Percentiles rank a stretch among this genome's conserved stretches.
Conservation (phyloP, 2,888 invertebrate species). For the Malacosoma neustria region DNA sequence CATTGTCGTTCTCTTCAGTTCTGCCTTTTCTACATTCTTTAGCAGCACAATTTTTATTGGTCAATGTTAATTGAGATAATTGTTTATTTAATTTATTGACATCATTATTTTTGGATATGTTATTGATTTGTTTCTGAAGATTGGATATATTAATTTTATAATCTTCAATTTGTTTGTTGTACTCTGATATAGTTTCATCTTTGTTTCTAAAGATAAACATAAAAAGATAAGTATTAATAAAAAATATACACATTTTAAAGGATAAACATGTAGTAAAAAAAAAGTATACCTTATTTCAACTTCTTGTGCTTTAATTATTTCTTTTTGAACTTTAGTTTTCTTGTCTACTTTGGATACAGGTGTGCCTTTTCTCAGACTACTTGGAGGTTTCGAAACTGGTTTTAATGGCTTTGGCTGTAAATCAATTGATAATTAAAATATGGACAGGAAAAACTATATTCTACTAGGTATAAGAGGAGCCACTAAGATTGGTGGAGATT, state of each 20-base stretch:
- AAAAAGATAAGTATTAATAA: constrained; percentile 1
- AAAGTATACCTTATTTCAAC: constrained; percentile 57
- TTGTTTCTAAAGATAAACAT: constrained; percentile 49
- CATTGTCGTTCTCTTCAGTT: constrained; percentile 18
- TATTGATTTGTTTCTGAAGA: constrained; percentile 32
- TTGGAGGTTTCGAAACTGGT: constrained; percentile 22
- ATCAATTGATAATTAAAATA: background rate
- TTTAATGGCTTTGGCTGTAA: constrained; percentile 53
- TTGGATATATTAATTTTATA: constrained; percentile 45
- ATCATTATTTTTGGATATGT: constrained; percentile 19
- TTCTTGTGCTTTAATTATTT: constrained; percentile 55
- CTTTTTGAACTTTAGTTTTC: constrained; percentile 31
- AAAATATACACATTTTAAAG: background rate
- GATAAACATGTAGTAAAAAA: background rate
- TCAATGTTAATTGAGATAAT: constrained; percentile 19
- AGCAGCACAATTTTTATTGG: constrained; percentile 10
- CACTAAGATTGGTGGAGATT: too few relatives aligned
- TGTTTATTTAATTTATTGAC: constrained; percentile 27
- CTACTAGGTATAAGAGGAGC: too few relatives aligned
- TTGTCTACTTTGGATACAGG: constrained; percentile 16
- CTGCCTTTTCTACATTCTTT: constrained; percentile 4
- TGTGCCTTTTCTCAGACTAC: constrained; percentile 31
- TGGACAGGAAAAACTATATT: too few relatives aligned
- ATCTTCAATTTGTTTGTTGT: constrained; percentile 60
- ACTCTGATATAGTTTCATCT: constrained; percentile 55